phyloP scores from a whole-genome alignment of 2,113 vertebrate species.

The Python bivittatus region DNA sequence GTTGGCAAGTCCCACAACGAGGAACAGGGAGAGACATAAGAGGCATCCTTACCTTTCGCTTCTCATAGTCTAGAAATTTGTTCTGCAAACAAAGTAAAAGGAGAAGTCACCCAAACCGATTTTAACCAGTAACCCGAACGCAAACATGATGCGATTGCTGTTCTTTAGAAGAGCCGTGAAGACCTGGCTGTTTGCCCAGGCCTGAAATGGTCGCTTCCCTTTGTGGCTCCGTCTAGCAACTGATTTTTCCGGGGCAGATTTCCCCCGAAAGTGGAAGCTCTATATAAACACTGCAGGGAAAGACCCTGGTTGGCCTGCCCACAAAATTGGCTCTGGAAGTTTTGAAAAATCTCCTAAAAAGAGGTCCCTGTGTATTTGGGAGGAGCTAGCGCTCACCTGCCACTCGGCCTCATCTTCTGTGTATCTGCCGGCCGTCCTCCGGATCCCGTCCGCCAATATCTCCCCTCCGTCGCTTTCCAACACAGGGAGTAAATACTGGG shows the following conservation, averaged over 20 bases:
- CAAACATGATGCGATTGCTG: not conserved
- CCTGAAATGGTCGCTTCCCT: not conserved
- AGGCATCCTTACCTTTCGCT: conserved; percentile 82
- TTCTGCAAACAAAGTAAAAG: conserved; percentile 76
- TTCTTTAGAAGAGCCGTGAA: not conserved
- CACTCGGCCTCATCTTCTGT: conserved; percentile 75
- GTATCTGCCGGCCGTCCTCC: conserved; percentile 62
- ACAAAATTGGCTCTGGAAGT: not conserved
- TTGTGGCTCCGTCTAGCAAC: not conserved
- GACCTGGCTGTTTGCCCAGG: not conserved
- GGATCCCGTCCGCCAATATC: conserved; percentile 68
- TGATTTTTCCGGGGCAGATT: not conserved
- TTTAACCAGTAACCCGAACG: not conserved
- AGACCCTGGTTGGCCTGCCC: not conserved
- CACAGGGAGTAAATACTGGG: conserved; percentile 80
- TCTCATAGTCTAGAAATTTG: conserved; percentile 92
- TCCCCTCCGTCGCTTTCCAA: conserved; percentile 77
- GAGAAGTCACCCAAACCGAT: not conserved
- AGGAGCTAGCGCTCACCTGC: conserved; percentile 74
- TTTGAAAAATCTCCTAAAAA: not conserved
- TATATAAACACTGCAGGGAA: not conserved
- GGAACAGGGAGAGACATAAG: rapidly evolving
- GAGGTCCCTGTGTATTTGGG: not conserved
- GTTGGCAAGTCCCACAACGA: not conserved
- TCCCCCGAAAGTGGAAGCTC: not conserved